Evolutionary conservation across 2,888 invertebrate genomes (phyloP), one percentile per base, ranked within the genome.

Genomic region (Orthosia gracilis): DNA sequence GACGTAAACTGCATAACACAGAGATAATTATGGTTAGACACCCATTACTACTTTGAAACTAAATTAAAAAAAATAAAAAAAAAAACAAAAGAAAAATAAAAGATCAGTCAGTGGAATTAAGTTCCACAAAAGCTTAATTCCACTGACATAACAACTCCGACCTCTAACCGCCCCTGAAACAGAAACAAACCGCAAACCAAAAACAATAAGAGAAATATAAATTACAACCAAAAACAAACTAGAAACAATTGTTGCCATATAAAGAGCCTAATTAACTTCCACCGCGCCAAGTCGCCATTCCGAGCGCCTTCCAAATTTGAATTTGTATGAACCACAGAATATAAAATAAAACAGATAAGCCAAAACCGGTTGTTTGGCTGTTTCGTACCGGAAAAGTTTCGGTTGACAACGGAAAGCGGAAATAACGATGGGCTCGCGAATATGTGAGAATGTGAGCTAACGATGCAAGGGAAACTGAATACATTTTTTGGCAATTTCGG

Each of bases 181-280:
- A 74, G 45, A 72, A 70, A 61, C 54, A 69, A 76, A 57, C 23
- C 54, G 3, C 31, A 61, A 62, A 75, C 52, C 13, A 23, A 66
- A 70, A 82, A 69, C 40, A 76, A 77, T 67, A 73, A 83, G 45
- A 73, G 61, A 64, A 69, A 68, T 58, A 76, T 76, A 82, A 83
- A 85, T 78, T 66, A 82, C 73, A 72, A 73, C 67, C 61, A 70
- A 80, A 85, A 73, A 76, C 78, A 76, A 85, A 85, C 70, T 78
- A 52, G 62, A 70, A 82, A 82, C 82, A 87, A 78, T 85, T 75
- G 71, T 82, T 76, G 69, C 71, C 78, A 66, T 85, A 78, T 69
- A 86, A 86, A 86, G 76, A 82, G 75, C 82, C 87, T 77, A 82
- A 86, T 86, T 87, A 87, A 85, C 87, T 87, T 76, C 71, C 52